Base-by-base conservation (phyloP, 2,888 invertebrate species). In the Trichopria drosophilae region DNA sequence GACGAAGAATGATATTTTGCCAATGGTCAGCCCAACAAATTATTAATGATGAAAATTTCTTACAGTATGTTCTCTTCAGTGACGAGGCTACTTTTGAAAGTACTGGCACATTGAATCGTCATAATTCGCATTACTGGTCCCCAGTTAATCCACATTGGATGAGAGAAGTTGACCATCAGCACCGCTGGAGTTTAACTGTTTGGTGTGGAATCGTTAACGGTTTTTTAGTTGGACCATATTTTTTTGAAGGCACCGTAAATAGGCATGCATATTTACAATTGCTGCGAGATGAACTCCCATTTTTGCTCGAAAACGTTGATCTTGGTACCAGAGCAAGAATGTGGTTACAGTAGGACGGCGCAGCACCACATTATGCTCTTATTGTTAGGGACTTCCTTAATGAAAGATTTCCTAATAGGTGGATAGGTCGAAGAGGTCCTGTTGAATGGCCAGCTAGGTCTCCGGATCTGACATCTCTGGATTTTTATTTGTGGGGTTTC, bases 101-200 rank as follows among this genome's bases (percentile, higher is more conserved):
- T 40, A 43, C 48, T 18, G 66, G 63, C 12, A 31, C 55, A 45
- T 42, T 63, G 1, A 65, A 68, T 46, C 31, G 60, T 24, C 60
- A 66, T 20, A 68, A 65, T 55, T 55, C 48, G 26, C 63, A 64
- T 53, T 63, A 66, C 39, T 67, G 59, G 63, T 53, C 60, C 2
- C 39, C 23, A 4, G 55, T 50, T 16, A 67, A 67, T 57, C 63
- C 63, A 9, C 61, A 63, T 39, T 66, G 61, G 53, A 37, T 51
- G 12, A 16, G 54, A 22, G 44, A 49, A 34, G 44, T 63, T 12
- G 52, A 61, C 13, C 45, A 59, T 23, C 64, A 70, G 42, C 60
- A 64, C 54, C 44, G 53, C 31, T 62, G 53, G 59, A 32, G 24
- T 6, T 22, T 57, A 1, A 53, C 47, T 35, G 54, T 58, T 6